Evolutionary conservation across 2,888 invertebrate genomes (phyloP).

Genomic region (Drosophila mayaguana): DNA sequence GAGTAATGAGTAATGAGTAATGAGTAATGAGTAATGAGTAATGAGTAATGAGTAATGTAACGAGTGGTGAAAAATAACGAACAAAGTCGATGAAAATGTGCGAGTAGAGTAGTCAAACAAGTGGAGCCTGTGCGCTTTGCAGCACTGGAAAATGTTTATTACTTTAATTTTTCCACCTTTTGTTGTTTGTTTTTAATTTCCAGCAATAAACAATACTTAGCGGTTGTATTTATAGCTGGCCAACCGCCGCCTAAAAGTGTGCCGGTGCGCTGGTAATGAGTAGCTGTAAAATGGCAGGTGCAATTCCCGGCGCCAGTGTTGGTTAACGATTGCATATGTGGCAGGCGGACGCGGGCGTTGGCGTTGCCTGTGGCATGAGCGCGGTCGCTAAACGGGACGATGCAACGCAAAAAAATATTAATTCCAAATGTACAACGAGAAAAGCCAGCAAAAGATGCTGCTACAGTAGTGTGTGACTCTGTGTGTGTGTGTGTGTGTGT

Average conservation of each 20-base stretch:
- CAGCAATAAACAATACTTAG: conserved; percentile 25
- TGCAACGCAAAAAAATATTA: conserved; percentile 71
- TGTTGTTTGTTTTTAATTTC: neutral
- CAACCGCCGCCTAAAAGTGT: neutral
- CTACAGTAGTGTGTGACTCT: neutral
- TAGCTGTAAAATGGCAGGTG: conserved; percentile 36
- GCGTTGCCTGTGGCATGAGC: no score
- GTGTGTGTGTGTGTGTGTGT: conserved; percentile 1
- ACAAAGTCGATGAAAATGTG: neutral
- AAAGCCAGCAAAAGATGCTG: conserved; percentile 6
- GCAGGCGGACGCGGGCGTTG: conserved; percentile 8
- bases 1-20: no score
- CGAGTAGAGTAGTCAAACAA: neutral
- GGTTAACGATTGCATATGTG: conserved; percentile 43
- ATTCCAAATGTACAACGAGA: conserved; percentile 57
- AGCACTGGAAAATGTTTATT: neutral
- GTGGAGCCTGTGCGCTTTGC: neutral
- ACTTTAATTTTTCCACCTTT: neutral
- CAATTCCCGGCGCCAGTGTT: conserved; percentile 41
- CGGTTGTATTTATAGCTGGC: conserved; percentile 34
- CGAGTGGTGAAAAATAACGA: neutral
- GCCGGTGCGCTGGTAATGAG: conserved; percentile 20
- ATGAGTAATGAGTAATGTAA: neutral
- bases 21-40: no score
- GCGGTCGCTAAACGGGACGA: conserved; percentile 35